Conservation (phyloP, 2,113 vertebrate species). For the Nothoprocta perdicaria region DNA sequence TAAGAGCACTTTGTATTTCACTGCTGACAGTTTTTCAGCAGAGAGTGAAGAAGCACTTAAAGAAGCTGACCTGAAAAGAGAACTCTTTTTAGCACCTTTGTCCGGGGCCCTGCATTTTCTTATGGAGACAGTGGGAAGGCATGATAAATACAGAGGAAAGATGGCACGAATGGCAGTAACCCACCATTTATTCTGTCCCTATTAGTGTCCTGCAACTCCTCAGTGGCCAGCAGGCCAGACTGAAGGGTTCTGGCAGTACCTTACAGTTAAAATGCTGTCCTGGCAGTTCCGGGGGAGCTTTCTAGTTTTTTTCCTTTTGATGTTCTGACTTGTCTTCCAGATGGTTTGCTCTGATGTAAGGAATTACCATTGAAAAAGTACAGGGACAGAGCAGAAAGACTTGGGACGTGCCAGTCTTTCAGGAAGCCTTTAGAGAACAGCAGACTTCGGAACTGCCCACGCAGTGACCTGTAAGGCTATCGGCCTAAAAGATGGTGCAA, state of each 20-base stretch:
- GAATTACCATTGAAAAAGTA: not conserved
- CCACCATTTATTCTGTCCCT: not conserved
- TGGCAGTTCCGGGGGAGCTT: not conserved
- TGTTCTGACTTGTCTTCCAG: not conserved
- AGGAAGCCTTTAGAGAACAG: not conserved
- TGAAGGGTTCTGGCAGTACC: not conserved
- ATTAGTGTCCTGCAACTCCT: not conserved
- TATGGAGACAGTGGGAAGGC: not conserved
- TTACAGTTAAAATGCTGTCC: not conserved
- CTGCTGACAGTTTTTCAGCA: not conserved
- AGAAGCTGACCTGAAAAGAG: not conserved
- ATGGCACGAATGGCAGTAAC: fast-evolving
- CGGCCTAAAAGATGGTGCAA: not conserved
- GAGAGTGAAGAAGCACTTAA: not conserved
- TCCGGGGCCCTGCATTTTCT: not conserved
- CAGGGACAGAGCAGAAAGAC: not conserved
- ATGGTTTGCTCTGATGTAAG: not conserved
- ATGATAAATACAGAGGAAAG: not conserved
- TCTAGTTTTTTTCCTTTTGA: not conserved
- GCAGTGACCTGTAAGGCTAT: not conserved
- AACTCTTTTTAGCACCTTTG: not conserved
- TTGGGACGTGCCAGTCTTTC: not conserved
- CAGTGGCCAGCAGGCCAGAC: not conserved
- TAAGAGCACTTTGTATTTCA: not conserved
- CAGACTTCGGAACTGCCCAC: not conserved